These are phyloP conservation scores for Cyrtonyx montezumae DNA, from an alignment of 2,113 vertebrate species.

Conservation along the genomic window DNA sequence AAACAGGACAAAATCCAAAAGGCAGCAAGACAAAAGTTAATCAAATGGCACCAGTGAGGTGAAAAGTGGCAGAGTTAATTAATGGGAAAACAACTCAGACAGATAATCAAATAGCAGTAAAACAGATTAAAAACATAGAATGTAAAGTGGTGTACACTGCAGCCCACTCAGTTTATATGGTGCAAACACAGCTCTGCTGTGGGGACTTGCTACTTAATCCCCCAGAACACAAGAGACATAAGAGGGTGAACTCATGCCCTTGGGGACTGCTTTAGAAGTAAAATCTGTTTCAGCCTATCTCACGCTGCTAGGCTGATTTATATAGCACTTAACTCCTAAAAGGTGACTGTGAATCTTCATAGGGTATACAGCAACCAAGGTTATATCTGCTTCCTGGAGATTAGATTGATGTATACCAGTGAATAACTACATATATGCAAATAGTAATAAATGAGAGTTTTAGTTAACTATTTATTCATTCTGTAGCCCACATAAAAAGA, in stretches of 20 bases:
- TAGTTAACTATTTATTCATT: neutral
- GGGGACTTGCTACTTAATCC: neutral
- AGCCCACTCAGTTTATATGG: fast-evolving
- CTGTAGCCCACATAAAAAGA: neutral
- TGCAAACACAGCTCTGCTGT: neutral
- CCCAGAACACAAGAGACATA: neutral
- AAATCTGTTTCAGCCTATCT: neutral
- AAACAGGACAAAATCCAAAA: conserved; percentile 38
- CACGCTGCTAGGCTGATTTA: neutral
- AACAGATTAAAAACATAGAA: conserved; percentile 15
- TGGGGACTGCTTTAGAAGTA: neutral
- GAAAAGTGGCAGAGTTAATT: conserved; percentile 50
- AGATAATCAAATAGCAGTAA: conserved; percentile 13
- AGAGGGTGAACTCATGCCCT: neutral
- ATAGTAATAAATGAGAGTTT: neutral
- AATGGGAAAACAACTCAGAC: conserved; percentile 11
- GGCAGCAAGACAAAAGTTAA: conserved; percentile 18
- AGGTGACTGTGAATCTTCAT: neutral
- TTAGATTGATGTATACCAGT: neutral
- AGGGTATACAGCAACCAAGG: neutral
- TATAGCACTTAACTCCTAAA: neutral
- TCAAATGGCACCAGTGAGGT: conserved; percentile 44
- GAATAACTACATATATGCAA: neutral
- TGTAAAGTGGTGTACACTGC: fast-evolving
- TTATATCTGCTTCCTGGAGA: neutral